Conservation (phyloP, 2,888 invertebrate genomes). For the Orchesella flavescens region DNA sequence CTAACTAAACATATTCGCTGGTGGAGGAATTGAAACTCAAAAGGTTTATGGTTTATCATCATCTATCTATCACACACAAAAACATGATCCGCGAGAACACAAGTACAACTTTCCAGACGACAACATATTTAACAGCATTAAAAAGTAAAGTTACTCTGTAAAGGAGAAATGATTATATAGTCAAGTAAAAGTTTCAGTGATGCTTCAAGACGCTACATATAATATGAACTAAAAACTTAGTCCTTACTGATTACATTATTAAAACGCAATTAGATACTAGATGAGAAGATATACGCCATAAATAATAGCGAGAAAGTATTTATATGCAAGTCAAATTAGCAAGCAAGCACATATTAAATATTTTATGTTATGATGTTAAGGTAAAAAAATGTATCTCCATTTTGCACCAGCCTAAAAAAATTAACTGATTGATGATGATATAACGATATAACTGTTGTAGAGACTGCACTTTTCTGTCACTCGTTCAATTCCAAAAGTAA, state of each 20-base stretch:
- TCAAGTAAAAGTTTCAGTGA: background rate
- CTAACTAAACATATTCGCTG: too few relatives aligned
- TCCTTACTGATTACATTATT: too few relatives aligned
- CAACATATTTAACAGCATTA: background rate
- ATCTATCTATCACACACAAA: too few relatives aligned
- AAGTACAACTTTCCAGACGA: conserved; percentile 1
- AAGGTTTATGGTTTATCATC: too few relatives aligned
- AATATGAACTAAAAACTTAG: too few relatives aligned
- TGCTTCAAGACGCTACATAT: conserved; percentile 8
- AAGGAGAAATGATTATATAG: too few relatives aligned
- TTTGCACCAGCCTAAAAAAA: conserved; percentile 17
- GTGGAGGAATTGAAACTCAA: too few relatives aligned
- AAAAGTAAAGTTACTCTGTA: too few relatives aligned
- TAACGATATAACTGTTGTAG: conserved; percentile 40
- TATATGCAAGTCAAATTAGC: background rate
- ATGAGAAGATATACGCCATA: background rate
- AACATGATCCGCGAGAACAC: too few relatives aligned
- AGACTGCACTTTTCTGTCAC: conserved; percentile 42
- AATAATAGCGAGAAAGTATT: background rate
- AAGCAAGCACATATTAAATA: conserved; percentile 3
- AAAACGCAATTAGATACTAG: too few relatives aligned
- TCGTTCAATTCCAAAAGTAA: background rate
- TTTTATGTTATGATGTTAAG: too few relatives aligned
- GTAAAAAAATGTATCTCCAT: conserved; percentile 4
- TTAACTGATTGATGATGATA: conserved; percentile 28